Conservation (phyloP, 2,888 invertebrate species). For the Eumerus sabulonum region DNA sequence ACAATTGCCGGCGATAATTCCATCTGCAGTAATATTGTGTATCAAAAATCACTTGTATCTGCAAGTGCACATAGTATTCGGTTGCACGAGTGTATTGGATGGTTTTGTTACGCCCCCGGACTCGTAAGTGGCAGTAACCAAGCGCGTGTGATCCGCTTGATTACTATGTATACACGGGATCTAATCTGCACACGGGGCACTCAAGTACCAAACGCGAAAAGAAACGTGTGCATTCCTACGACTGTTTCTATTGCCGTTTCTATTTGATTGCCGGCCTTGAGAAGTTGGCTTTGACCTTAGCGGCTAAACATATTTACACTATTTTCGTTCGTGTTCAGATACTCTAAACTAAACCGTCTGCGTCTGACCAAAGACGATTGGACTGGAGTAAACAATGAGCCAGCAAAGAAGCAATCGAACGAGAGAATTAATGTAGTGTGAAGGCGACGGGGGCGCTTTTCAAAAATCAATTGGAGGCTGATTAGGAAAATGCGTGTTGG, state of each 20-base stretch:
- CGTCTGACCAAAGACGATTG: slow-evolving; percentile 17
- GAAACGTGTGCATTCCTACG: slow-evolving; percentile 18
- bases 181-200: background rate
- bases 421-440: too few species aligned
- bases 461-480: slow-evolving; percentile 30
- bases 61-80: too few species aligned
- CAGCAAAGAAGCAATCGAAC: slow-evolving; percentile 2
- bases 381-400: slow-evolving; percentile 1
- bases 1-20: slow-evolving; percentile 6
- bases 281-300: slow-evolving; percentile 53
- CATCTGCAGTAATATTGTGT: slow-evolving; percentile 11
- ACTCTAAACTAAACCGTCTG: slow-evolving; percentile 10
- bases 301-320: slow-evolving; percentile 49
- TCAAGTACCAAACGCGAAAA: background rate
- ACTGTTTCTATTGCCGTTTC: too few species aligned
- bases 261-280: slow-evolving; percentile 14
- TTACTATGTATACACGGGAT: background rate
- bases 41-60: background rate
- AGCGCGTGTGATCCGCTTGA: slow-evolving; percentile 11
- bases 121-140: slow-evolving; percentile 2
- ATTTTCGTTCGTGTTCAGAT: slow-evolving; percentile 37
- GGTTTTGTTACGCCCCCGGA: background rate
- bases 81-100: too few species aligned
- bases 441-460: background rate
- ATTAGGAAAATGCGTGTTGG: slow-evolving; percentile 53